Evolutionary conservation across 2,888 invertebrate genomes (phyloP).

Genomic region (Peribatodes rhomboidaria): DNA sequence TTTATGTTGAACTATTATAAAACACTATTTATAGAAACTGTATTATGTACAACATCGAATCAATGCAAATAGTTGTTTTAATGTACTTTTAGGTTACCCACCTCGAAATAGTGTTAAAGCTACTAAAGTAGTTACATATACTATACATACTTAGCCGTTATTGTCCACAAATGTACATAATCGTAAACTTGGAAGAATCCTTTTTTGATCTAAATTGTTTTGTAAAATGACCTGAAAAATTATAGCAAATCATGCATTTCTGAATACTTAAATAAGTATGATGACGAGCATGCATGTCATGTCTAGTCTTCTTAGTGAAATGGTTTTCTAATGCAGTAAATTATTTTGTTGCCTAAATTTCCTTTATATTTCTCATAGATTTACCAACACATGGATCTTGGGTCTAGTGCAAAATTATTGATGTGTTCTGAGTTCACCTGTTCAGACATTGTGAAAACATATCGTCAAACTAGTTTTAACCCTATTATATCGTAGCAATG

Average conservation of each 20-base stretch:
- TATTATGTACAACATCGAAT: slow-evolving; percentile 23
- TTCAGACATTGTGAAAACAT: too few relatives aligned
- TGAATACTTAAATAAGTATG: slow-evolving; percentile 5
- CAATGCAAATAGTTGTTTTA: slow-evolving; percentile 28
- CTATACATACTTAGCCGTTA: background rate
- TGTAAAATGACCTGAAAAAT: background rate
- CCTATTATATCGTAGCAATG: too few relatives aligned
- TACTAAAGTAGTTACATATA: background rate
- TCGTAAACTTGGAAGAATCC: background rate
- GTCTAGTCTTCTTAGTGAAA: slow-evolving; percentile 38
- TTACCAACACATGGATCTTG: too few relatives aligned
- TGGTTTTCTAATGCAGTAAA: background rate
- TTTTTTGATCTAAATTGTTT: background rate
- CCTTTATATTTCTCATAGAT: background rate
- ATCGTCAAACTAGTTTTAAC: too few relatives aligned
- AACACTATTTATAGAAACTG: slow-evolving; percentile 21
- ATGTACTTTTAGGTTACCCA: slow-evolving; percentile 28
- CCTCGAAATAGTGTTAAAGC: slow-evolving; percentile 12
- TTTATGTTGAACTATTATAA: slow-evolving; percentile 20
- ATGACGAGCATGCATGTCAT: slow-evolving; percentile 29
- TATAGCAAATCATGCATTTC: slow-evolving; percentile 17
- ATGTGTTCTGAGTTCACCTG: too few relatives aligned
- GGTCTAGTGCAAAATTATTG: too few relatives aligned
- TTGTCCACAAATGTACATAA: background rate
- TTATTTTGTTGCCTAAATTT: background rate